phyloP scores from a whole-genome alignment of 2,113 vertebrate species.

The Archilochus colubris region DNA sequence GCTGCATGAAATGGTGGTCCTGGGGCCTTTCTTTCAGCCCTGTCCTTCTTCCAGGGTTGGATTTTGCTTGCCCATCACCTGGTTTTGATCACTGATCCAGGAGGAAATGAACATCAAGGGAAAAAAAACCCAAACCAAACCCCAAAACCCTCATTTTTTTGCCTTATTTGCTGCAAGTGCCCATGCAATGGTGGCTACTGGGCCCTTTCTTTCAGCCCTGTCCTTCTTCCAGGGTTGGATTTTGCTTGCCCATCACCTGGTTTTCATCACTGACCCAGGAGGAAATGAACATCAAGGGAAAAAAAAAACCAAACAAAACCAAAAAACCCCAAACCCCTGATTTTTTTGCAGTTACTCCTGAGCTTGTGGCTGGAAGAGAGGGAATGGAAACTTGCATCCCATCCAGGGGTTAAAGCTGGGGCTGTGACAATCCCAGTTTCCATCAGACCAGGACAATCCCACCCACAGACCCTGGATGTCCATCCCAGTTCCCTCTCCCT shows the following conservation, averaged over 20 bases:
- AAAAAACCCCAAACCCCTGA: rapidly evolving
- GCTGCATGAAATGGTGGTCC: neutral
- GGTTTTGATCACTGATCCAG: neutral
- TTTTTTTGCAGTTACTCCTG: neutral
- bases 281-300: neutral
- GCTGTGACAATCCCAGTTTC: neutral
- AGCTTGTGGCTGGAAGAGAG: neutral
- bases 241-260: neutral
- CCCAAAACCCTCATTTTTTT: neutral
- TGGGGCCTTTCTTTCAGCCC: neutral
- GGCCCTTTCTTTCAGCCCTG: neutral
- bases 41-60: rapidly evolving
- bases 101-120: neutral
- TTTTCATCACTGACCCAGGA: neutral
- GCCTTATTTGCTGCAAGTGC: too few species aligned
- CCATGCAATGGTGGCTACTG: neutral
- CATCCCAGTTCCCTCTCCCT: neutral
- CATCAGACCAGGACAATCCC: neutral
- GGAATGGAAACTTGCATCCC: neutral
- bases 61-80: neutral
- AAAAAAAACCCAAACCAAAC: rapidly evolving
- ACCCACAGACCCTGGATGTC: neutral
- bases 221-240: rapidly evolving
- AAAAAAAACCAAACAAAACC: neutral
- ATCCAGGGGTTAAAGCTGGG: neutral